Evolutionary conservation across 2,797 vertebrate species (phyloP).

Genomic region (Melanotaenia nigrans): DNA sequence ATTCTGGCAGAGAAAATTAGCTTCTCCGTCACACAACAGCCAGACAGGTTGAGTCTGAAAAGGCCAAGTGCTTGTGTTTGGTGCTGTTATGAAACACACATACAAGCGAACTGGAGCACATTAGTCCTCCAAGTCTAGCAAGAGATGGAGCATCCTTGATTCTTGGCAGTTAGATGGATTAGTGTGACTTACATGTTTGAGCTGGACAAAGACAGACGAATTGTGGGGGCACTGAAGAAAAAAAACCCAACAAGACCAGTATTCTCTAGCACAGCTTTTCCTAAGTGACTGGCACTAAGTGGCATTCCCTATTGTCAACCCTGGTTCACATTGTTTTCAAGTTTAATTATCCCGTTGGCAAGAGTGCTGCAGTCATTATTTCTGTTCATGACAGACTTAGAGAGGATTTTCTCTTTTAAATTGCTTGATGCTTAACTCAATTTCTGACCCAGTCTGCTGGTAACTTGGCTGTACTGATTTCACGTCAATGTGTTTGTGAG

Average conservation of each 20-base stretch:
- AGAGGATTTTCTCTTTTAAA: constrained; percentile 31
- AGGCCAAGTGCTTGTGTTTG: constrained; percentile 12
- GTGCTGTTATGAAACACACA: constrained; percentile 18
- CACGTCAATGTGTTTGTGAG: constrained; percentile 44
- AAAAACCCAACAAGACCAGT: background rate
- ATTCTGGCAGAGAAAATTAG: constrained; percentile 48
- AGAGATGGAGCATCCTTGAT: constrained; percentile 17
- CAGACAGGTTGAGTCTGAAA: constrained; percentile 35
- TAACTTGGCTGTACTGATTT: constrained; percentile 43
- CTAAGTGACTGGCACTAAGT: constrained; percentile 47
- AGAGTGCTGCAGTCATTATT: constrained; percentile 43
- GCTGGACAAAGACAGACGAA: constrained; percentile 35
- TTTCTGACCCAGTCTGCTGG: constrained; percentile 34
- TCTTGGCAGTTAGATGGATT: constrained; percentile 22
- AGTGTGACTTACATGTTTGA: constrained; percentile 3
- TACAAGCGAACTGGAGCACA: background rate
- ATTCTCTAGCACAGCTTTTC: background rate
- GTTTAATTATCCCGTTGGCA: constrained; percentile 51
- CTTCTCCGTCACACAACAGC: constrained; percentile 47
- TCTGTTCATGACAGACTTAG: constrained; percentile 28
- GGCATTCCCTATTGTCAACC: constrained; percentile 8
- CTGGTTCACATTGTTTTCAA: constrained; percentile 33
- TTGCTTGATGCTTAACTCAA: constrained; percentile 25
- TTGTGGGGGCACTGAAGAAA: background rate
- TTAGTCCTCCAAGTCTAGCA: constrained; percentile 3